Percentiles rank a stretch among this genome's conserved stretches.
These are phyloP conservation scores for Porites rus DNA, from an alignment of 92 coral and sea anemone species.

Conservation along the genomic window DNA sequence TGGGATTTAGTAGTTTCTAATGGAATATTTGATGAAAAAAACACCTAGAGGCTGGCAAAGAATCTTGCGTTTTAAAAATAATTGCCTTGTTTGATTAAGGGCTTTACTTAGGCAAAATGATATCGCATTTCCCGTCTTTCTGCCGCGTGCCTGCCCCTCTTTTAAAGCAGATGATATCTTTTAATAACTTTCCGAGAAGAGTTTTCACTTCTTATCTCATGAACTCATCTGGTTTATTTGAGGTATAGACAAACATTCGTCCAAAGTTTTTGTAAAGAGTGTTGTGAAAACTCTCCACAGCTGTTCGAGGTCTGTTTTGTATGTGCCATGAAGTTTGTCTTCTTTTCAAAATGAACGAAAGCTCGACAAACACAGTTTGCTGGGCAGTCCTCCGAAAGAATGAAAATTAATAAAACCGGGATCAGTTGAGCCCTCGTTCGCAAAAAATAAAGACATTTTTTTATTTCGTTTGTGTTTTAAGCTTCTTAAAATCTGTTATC, in stretches of 20 bases:
- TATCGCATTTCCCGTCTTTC: conserved; percentile 7
- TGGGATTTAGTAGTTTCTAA: conserved; percentile 57
- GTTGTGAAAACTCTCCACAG: conserved; percentile 74
- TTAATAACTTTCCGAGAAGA: conserved; percentile 59
- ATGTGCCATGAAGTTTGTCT: conserved; percentile 44
- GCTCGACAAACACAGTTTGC: conserved; percentile 60
- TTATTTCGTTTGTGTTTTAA: conserved; percentile 37
- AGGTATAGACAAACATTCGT: conserved; percentile 65
- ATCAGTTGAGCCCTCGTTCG: conserved; percentile 10
- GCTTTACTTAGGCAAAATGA: background rate
- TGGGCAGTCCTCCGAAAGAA: conserved; percentile 44
- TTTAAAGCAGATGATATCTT: conserved; percentile 39
- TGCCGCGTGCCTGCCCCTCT: conserved; percentile 19
- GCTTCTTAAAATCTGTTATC: conserved; percentile 70
- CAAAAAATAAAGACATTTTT: conserved; percentile 5
- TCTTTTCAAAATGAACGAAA: conserved; percentile 39
- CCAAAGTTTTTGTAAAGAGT: conserved; percentile 65
- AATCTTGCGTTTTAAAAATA: background rate
- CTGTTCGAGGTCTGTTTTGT: conserved; percentile 57
- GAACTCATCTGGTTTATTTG: conserved; percentile 75
- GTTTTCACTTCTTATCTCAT: conserved; percentile 69
- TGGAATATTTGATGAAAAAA: conserved; percentile 65
- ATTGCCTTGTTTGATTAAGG: conserved; percentile 22
- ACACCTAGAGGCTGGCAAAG: conserved; percentile 10
- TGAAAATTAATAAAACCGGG: conserved; percentile 50